Base-by-base conservation (phyloP, 1,140 invertebrate species). In the Melanaphis sacchari region DNA sequence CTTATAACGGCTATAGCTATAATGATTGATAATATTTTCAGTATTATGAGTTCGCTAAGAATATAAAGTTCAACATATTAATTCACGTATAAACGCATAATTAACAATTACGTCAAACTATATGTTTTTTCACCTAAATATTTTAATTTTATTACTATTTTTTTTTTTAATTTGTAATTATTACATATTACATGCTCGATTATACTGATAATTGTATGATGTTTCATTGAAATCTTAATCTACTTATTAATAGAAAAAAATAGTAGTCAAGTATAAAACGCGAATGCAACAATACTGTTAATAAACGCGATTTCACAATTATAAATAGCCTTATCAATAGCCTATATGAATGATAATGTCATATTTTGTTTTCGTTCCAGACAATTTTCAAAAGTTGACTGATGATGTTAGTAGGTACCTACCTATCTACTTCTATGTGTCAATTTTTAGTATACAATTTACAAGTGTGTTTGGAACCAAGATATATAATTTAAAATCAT, bases 161-260 rank as follows among this genome's bases (percentile, higher is more conserved):
- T 52, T 52, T 7, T 52, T 52, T 76, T 66, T 76, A n/a, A n/a
- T 21, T 66, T 18, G 4, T n/a, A 76, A 36, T n/a, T 36, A 76
- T 76, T n/a, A 76, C 59, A n/a, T n/a, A 76, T 76, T 31, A 66
- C n/a, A 66, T 18, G 46, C 2, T 46, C 15, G 46, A 66, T 66
- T 66, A 66, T 76, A n/a, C 59, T 76, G 59, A 76, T 76, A 59
- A 76, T 76, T 76, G 31, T 76, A n/a, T n/a, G 59, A 76, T 76
- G 59, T 76, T 76, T 76, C 31, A 76, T 76, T n/a, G 5, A 76
- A 76, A 18, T 76, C 15, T 76, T n/a, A n/a, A 76, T 76, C n/a
- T 18, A 76, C n/a, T 76, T 7, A 15, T 66, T n/a, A 66, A 66
- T n/a, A 66, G 31, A 15, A 66, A 66, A 66, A 59, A 66, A n/a